Conservation (phyloP, 2,888 invertebrate genomes). For the Allacma fusca region DNA sequence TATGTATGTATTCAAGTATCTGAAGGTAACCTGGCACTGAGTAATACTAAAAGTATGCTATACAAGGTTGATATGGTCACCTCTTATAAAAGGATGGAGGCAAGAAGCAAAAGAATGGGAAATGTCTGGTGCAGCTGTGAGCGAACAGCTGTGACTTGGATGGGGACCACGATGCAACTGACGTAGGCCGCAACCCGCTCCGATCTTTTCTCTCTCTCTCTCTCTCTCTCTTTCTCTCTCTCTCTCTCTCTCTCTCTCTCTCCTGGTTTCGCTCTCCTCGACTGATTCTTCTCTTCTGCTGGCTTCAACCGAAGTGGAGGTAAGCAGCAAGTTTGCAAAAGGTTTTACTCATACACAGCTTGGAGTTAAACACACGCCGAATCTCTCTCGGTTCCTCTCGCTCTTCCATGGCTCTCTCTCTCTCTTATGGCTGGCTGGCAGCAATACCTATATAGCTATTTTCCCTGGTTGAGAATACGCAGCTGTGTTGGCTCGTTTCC, state of each 20-base stretch:
- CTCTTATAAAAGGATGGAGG: slow-evolving; percentile 19
- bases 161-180: slow-evolving; percentile 47
- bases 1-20: neutral
- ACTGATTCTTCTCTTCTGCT: slow-evolving; percentile 21
- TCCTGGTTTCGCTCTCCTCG: slow-evolving; percentile 13
- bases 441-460: slow-evolving; percentile 18
- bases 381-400: slow-evolving; percentile 3
- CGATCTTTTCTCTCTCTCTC: slow-evolving; percentile 45
- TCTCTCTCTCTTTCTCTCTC: slow-evolving; percentile 5
- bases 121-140: slow-evolving; percentile 49
- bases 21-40: neutral
- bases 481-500: slow-evolving; percentile 28
- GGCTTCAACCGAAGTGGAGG: slow-evolving; percentile 9
- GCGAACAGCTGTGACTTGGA: slow-evolving; percentile 52
- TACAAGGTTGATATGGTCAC: slow-evolving; percentile 12
- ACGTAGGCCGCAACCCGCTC: slow-evolving; percentile 50
- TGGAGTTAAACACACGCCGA: slow-evolving; percentile 3
- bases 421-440: slow-evolving; percentile 12
- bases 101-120: slow-evolving; percentile 34
- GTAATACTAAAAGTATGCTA: neutral
- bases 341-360: slow-evolving; percentile 11
- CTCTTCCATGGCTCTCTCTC: neutral
- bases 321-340: slow-evolving; percentile 8
- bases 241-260: slow-evolving; percentile 8
- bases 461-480: slow-evolving; percentile 20